Evolutionary conservation across 1,140 invertebrate species (phyloP).

Genomic region (Lucilia cuprina): DNA sequence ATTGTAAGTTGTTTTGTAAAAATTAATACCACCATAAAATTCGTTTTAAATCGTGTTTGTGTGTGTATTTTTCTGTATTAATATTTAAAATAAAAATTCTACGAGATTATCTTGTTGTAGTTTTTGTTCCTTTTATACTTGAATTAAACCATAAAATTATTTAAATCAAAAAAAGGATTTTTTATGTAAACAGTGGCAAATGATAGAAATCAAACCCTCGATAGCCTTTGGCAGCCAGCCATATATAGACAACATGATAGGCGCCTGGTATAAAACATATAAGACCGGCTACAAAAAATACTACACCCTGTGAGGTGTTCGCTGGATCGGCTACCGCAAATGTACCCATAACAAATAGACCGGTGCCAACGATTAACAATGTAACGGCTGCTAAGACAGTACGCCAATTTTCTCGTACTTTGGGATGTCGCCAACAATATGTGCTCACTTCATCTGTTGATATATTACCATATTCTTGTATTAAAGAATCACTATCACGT

Average conservation of each 20-base stretch:
- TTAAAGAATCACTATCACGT: constrained; percentile 80
- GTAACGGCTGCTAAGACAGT: constrained; percentile 81
- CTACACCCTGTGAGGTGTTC: constrained; percentile 77
- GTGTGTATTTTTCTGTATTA: neutral
- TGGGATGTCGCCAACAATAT: constrained; percentile 83
- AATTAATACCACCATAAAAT: neutral
- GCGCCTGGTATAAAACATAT: constrained; percentile 83
- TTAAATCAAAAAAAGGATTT: neutral
- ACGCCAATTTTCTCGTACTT: constrained; percentile 84
- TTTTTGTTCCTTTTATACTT: too few species aligned
- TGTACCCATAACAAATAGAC: constrained; percentile 76
- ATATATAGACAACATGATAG: constrained; percentile 85
- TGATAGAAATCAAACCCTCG: constrained; percentile 85
- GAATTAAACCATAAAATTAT: neutral
- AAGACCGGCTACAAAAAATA: constrained; percentile 80
- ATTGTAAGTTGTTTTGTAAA: neutral
- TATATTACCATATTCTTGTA: constrained; percentile 75
- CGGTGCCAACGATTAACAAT: constrained; percentile 78
- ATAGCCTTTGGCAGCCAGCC: constrained; percentile 80
- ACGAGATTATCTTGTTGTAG: too few species aligned
- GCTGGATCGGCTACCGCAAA: constrained; percentile 73
- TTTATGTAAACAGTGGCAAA: constrained; percentile 79
- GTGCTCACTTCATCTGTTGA: constrained; percentile 67
- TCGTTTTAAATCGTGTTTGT: neutral
- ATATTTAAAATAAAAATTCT: neutral